phyloP scores from a whole-genome alignment of 2,113 vertebrate genomes.

The Menidia beryllina region DNA sequence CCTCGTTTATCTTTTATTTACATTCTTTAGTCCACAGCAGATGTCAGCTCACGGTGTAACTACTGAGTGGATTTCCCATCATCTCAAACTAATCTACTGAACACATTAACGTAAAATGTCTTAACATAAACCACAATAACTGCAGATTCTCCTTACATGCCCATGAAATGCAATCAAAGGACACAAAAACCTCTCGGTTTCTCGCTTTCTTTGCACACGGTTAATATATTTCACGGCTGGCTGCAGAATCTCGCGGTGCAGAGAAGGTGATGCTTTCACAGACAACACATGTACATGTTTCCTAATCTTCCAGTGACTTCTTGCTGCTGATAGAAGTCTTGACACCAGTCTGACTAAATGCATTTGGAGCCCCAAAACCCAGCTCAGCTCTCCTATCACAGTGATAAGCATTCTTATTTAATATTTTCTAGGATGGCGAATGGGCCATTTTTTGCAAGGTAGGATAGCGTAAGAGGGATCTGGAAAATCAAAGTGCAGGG shows the following conservation, averaged over 20 bases:
- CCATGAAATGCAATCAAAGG: background rate
- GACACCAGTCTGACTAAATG: constrained; percentile 20
- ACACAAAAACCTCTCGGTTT: constrained; percentile 8
- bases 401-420: constrained; percentile 55
- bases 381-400: constrained; percentile 25
- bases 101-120: constrained; percentile 1
- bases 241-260: constrained; percentile 11
- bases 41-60: background rate
- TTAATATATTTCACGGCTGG: constrained; percentile 16
- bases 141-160: background rate
- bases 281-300: constrained; percentile 9
- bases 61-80: background rate
- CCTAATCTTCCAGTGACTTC: constrained; percentile 28
- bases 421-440: constrained; percentile 23
- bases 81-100: background rate
- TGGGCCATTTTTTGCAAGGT: background rate
- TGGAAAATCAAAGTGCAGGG: constrained; percentile 7
- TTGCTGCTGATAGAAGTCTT: constrained; percentile 3
- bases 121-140: background rate
- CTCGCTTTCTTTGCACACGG: constrained; percentile 11
- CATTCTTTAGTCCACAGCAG: background rate
- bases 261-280: constrained; percentile 10
- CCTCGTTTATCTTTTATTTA: background rate
- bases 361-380: constrained; percentile 2
- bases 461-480: background rate